Percentiles rank a stretch among this genome's conserved stretches.
Conservation (phyloP, 53 echinoderm and acorn worm genomes). For the Arbacia lixula region DNA sequence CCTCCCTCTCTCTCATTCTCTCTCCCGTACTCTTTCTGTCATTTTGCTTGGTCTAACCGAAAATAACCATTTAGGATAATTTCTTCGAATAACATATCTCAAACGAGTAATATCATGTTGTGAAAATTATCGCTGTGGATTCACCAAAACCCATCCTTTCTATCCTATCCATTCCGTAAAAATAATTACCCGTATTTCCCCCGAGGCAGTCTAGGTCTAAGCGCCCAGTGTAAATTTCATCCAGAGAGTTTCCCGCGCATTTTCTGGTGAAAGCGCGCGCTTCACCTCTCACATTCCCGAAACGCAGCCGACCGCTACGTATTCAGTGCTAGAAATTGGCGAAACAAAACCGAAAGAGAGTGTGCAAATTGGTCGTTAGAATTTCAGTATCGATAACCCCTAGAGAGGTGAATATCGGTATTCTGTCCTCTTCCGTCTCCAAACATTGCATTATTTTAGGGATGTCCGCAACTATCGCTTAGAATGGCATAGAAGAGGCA, state of each 20-base stretch:
- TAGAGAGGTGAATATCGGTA: conserved; percentile 22
- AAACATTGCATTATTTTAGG: background rate
- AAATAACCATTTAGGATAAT: conserved; percentile 30
- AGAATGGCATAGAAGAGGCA: too few species aligned
- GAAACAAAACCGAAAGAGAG: conserved; percentile 18
- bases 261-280: background rate
- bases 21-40: too few species aligned
- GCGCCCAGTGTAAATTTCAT: conserved; percentile 10
- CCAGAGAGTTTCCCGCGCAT: background rate
- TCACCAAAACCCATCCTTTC: conserved; percentile 15
- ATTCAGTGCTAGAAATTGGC: conserved; percentile 35
- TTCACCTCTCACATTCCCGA: background rate
- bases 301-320: background rate
- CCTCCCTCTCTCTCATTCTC: too few species aligned
- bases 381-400: conserved; percentile 50
- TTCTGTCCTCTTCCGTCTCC: background rate
- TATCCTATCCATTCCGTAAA: conserved; percentile 22
- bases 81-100: conserved; percentile 17
- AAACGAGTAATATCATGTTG: conserved; percentile 1
- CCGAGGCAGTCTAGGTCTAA: conserved; percentile 10
- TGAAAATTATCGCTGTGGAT: conserved; percentile 3
- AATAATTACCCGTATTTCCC: conserved; percentile 36
- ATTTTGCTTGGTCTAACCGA: too few species aligned
- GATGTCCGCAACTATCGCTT: too few species aligned
- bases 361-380: conserved; percentile 40